A percentile compares a stretch with the other conserved stretches of the same genome.
These are phyloP conservation scores for Megaceryle torquata DNA, from an alignment of 2,113 vertebrate species.

Conservation along the genomic window DNA sequence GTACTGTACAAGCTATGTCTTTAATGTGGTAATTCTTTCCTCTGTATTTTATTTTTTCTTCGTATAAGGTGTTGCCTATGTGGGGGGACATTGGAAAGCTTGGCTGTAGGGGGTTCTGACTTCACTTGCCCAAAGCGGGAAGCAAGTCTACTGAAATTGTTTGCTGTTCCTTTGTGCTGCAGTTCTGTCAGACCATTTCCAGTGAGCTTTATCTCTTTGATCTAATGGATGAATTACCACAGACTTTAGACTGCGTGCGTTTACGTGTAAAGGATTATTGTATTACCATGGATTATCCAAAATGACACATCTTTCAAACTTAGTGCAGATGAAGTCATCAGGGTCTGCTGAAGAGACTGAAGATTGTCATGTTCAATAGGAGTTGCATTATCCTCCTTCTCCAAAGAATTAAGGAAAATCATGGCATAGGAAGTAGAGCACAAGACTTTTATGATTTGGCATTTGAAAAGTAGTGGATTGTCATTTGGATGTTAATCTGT, in stretches of 20 bases:
- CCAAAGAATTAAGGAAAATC: background rate
- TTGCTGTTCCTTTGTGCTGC: background rate
- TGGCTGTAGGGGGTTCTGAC: background rate
- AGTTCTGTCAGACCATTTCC: background rate
- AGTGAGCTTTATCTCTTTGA: background rate
- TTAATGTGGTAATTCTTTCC: background rate
- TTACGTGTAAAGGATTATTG: background rate
- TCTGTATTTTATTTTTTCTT: background rate
- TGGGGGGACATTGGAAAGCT: background rate
- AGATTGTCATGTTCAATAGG: background rate
- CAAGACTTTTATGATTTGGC: background rate
- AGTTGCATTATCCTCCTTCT: background rate
- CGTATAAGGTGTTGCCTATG: background rate
- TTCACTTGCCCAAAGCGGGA: background rate
- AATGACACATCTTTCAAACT: background rate
- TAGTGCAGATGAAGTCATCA: background rate
- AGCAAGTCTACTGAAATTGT: background rate
- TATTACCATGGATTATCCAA: background rate
- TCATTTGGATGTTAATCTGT: background rate
- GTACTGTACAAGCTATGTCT: fast-evolving
- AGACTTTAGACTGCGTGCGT: background rate
- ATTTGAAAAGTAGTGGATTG: background rate
- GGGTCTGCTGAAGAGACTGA: background rate
- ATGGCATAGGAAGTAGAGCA: background rate
- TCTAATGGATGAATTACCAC: background rate